phyloP scores from a whole-genome alignment of 2,797 vertebrate species.

The Moxostoma hubbsi region DNA sequence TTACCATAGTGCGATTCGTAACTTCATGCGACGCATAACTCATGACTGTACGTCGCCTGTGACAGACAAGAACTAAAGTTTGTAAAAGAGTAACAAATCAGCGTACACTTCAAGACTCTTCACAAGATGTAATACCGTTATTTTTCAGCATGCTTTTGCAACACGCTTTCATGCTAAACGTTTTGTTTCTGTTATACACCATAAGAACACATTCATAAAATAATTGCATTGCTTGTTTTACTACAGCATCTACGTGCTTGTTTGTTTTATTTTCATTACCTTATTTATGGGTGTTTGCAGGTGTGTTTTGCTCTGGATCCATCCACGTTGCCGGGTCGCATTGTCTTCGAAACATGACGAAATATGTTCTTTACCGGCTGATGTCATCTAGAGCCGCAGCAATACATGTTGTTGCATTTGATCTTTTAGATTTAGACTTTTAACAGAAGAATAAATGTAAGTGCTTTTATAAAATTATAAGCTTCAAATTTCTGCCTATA shows the following conservation, averaged over 20 bases:
- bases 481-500: no score
- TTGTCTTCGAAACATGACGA: no score
- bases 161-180: no score
- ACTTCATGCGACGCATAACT: not conserved
- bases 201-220: not conserved
- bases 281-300: not conserved
- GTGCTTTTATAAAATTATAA: no score
- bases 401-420: no score
- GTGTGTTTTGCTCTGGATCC: constrained; percentile 1
- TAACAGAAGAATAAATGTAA: no score
- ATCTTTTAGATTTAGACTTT: no score
- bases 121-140: not conserved
- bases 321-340: not conserved
- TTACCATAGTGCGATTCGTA: not conserved
- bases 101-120: not conserved
- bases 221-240: not conserved
- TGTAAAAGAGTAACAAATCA: not conserved
- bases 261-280: not conserved
- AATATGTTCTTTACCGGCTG: no score
- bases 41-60: not conserved
- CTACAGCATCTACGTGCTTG: not conserved
- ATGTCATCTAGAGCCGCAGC: no score
- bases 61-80: not conserved
- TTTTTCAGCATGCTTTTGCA: not conserved
- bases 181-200: not conserved